phyloP scores from a whole-genome alignment of 2,888 invertebrate species.

The Philereme vetulata region DNA sequence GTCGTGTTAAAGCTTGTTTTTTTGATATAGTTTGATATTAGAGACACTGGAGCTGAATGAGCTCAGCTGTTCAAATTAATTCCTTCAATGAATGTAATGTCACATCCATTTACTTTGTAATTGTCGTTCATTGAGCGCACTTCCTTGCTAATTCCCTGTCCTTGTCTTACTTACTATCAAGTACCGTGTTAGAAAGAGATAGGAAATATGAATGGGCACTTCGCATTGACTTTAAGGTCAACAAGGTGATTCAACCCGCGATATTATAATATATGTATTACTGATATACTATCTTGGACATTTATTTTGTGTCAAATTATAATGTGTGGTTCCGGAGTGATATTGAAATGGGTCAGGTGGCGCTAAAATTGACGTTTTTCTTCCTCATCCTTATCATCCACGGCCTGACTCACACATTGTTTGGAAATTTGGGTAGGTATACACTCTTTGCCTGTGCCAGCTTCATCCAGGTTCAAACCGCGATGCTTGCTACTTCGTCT shows the following conservation, averaged over 20 bases:
- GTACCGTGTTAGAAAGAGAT: constrained; percentile 43
- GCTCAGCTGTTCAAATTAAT: constrained; percentile 24
- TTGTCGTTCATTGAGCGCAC: constrained; percentile 18
- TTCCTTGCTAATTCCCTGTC: constrained; percentile 15
- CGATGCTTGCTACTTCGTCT: too few relatives aligned
- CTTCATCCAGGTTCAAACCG: too few relatives aligned
- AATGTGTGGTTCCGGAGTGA: constrained; percentile 23
- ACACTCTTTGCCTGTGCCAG: too few relatives aligned
- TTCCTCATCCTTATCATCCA: too few relatives aligned
- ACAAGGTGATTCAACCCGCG: constrained; percentile 68
- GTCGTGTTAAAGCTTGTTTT: too few relatives aligned
- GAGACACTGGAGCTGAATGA: too few relatives aligned
- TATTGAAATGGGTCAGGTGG: constrained; percentile 18
- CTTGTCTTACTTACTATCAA: constrained; percentile 1
- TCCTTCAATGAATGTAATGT: constrained; percentile 24
- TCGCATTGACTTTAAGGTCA: constrained; percentile 72
- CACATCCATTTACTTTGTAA: constrained; percentile 22
- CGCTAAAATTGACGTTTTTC: constrained; percentile 12
- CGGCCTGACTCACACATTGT: too few relatives aligned
- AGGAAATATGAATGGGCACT: constrained; percentile 64
- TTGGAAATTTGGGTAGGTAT: too few relatives aligned
- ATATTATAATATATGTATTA: constrained; percentile 38
- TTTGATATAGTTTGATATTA: too few relatives aligned
- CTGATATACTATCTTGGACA: too few relatives aligned
- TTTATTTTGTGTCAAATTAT: constrained; percentile 12